Evolutionary conservation across 2,888 invertebrate species (phyloP).

Genomic region (Oxycera nigricornis): DNA sequence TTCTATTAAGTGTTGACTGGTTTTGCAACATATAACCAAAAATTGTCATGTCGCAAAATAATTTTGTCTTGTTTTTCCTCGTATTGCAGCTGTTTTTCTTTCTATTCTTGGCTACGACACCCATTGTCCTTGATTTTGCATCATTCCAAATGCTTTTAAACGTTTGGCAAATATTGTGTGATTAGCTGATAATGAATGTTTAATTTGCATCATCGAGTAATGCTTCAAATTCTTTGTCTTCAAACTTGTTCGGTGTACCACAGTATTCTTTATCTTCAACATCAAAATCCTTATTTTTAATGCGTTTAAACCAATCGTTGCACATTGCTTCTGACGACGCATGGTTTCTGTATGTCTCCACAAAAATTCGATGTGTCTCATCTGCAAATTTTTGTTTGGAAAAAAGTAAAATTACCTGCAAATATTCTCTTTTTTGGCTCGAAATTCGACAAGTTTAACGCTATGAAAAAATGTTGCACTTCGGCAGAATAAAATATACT

Average conservation of each 20-base stretch:
- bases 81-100: background rate
- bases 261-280: background rate
- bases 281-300: background rate
- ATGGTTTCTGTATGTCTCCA: background rate
- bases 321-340: background rate
- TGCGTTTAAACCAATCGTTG: background rate
- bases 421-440: slow-evolving; percentile 3
- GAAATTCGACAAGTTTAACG: slow-evolving; percentile 8
- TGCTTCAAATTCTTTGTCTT: background rate
- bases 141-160: slow-evolving; percentile 2
- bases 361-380: background rate
- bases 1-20: background rate
- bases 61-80: background rate
- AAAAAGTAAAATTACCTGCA: background rate
- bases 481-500: background rate
- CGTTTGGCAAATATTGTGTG: background rate
- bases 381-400: background rate
- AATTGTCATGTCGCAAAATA: too few species aligned
- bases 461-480: background rate
- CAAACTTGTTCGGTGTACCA: background rate
- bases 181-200: background rate
- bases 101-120: background rate
- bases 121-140: background rate
- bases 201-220: background rate
- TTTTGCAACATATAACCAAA: too few species aligned